These are phyloP conservation scores for Pachypeltis micranthus DNA, from an alignment of 1,140 invertebrate genomes.

Conservation along the genomic window DNA sequence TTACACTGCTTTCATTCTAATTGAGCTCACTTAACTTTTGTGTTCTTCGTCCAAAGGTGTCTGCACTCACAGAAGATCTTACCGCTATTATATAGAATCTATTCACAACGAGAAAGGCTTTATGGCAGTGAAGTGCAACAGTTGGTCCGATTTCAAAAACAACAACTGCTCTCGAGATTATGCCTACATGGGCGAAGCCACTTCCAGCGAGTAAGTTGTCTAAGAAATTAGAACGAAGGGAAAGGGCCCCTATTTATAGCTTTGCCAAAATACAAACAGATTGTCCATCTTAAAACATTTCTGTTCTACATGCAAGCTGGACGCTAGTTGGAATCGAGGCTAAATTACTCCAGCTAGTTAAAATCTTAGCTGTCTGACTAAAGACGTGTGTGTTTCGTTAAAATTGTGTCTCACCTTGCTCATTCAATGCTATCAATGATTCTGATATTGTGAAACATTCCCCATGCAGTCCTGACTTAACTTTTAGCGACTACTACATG, in stretches of 20 bases:
- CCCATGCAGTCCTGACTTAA: too few relatives aligned
- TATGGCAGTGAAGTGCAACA: slow-evolving; percentile 45
- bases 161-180: slow-evolving; percentile 10
- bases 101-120: slow-evolving; percentile 36
- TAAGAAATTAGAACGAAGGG: background rate
- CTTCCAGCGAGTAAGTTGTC: background rate
- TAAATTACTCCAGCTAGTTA: too few relatives aligned
- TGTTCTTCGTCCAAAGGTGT: slow-evolving; percentile 15
- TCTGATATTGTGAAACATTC: too few relatives aligned
- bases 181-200: slow-evolving; percentile 21
- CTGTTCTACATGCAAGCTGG: background rate
- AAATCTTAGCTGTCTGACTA: too few relatives aligned
- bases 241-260: background rate
- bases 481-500: too few relatives aligned
- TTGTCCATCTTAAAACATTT: background rate
- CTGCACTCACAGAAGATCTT: slow-evolving; percentile 19
- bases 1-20: too few relatives aligned
- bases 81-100: slow-evolving; percentile 22
- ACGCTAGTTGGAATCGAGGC: too few relatives aligned
- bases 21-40: too few relatives aligned
- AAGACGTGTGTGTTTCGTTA: too few relatives aligned
- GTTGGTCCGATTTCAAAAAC: slow-evolving; percentile 40
- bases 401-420: too few relatives aligned
- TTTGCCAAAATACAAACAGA: background rate
- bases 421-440: too few relatives aligned